phyloP scores from a whole-genome alignment of 2,113 vertebrate genomes.

The Odocoileus virginianus region DNA sequence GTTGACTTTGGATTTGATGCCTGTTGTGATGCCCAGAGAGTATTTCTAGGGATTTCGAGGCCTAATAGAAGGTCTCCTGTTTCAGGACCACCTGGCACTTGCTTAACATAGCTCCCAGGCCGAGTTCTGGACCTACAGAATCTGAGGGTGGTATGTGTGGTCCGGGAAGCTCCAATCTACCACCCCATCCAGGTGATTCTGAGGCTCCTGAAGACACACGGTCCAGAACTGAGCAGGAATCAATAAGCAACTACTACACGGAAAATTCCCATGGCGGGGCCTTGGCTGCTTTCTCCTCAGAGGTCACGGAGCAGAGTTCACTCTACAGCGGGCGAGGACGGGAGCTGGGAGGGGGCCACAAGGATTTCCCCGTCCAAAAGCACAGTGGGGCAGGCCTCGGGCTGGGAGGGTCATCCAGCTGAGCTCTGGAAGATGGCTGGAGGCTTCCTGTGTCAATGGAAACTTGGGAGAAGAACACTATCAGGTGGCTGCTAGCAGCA shows the following conservation, averaged over 20 bases:
- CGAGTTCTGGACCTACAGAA: not conserved
- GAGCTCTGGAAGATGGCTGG: not conserved
- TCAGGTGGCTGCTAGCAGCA: not conserved
- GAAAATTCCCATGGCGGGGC: not conserved
- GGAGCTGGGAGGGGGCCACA: not conserved
- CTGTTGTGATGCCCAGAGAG: not conserved
- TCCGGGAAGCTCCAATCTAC: not conserved
- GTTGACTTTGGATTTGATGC: not conserved
- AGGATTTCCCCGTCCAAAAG: not conserved
- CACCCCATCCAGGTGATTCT: not conserved
- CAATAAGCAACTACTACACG: not conserved
- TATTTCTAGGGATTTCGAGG: not conserved
- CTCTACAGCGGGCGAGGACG: not conserved
- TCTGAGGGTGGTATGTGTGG: fast-evolving
- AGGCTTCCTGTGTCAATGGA: not conserved
- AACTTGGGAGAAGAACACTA: not conserved
- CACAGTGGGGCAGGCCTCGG: not conserved
- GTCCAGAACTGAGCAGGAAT: not conserved
- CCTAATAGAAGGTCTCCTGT: not conserved
- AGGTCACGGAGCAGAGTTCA: not conserved
- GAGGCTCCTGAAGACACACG: not conserved
- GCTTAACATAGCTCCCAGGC: not conserved
- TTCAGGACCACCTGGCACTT: not conserved
- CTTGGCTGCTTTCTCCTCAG: not conserved
- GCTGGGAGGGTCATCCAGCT: not conserved